Base-by-base conservation (phyloP, 2,113 vertebrate species). In the Tursiops truncatus region DNA sequence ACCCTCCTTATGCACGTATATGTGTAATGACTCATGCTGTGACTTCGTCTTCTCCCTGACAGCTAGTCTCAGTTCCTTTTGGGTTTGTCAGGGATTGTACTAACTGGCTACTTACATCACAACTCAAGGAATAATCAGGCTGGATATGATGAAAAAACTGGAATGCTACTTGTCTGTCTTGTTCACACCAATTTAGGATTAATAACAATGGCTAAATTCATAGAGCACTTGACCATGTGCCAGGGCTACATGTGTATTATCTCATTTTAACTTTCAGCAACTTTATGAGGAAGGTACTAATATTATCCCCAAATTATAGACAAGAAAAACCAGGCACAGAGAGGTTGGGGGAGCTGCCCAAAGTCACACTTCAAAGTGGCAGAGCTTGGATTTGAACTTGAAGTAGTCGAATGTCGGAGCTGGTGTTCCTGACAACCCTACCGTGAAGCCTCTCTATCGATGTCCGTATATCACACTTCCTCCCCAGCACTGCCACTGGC, bases 21-120 rank as follows among this genome's bases (percentile, higher is more conserved):
- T 6, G 2, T 1, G 17, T 17, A 4, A 11, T 44, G 73, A 38
- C 9, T 28, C 2, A 13, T 0, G 5, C 31, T 23, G 38, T 3
- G 1, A 2, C 53, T n/a, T 63, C n/a, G 47, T 41, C 47, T 60
- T 41, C 47, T 74, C 76, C 25, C 6, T 15, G 17, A 25, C 1
- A 10, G 23, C 28, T 47, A 2, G 28, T 38, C 44, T 87, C 60
- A 3, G 26, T 60, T 47, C 20, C 63, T 60, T 28, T 15, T 9
- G 38, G 8, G 14, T 67, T 91, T 33, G 17, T 21, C 26, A 71
- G 44, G 23, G 31, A 17, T 50, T 79, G 79, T 47, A 9, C 17
- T 18, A 14, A n/a, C 4, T 12, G 28, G 41, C 53, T 0, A 3
- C 15, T 53, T 58, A 31, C 28, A 17, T 38, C n/a, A 3, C 25